A percentile compares a stretch with the other conserved stretches of the same genome.
These are phyloP conservation scores for Eilema sororculum DNA, from an alignment of 2,888 invertebrate genomes.

Conservation along the genomic window DNA sequence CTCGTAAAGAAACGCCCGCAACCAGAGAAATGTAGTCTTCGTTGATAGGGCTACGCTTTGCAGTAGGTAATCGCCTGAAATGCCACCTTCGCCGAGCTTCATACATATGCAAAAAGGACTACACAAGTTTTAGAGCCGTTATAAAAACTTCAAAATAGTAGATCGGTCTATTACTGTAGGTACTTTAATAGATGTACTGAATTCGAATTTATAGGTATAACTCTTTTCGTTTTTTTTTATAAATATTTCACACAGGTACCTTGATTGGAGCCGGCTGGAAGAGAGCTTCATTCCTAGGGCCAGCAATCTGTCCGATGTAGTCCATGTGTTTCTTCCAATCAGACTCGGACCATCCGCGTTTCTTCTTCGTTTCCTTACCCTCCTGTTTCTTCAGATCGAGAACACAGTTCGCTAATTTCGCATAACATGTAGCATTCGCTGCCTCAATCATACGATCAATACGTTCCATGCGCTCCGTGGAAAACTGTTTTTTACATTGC, in stretches of 20 bases:
- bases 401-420: constrained; percentile 75
- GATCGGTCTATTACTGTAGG: too few relatives aligned
- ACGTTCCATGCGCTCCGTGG: constrained; percentile 65
- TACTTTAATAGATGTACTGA: too few relatives aligned
- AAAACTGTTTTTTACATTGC: constrained; percentile 69
- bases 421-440: constrained; percentile 71
- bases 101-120: too few relatives aligned
- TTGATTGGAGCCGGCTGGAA: constrained; percentile 58
- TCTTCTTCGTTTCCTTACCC: constrained; percentile 70
- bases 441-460: constrained; percentile 77
- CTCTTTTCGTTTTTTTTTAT: too few relatives aligned
- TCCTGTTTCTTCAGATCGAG: constrained; percentile 73
- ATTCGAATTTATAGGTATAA: too few relatives aligned
- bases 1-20: too few relatives aligned
- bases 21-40: too few relatives aligned
- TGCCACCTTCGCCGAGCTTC: too few relatives aligned
- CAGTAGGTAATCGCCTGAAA: too few relatives aligned
- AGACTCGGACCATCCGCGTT: constrained; percentile 72
- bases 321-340: constrained; percentile 84
- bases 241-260: constrained; percentile 48
- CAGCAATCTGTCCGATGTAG: constrained; percentile 73
- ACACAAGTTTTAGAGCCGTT: too few relatives aligned
- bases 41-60: too few relatives aligned
- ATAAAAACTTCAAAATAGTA: too few relatives aligned
- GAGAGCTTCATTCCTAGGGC: constrained; percentile 58